Conservation (phyloP, 2,113 vertebrate genomes). For the Vulpes vulpes region DNA sequence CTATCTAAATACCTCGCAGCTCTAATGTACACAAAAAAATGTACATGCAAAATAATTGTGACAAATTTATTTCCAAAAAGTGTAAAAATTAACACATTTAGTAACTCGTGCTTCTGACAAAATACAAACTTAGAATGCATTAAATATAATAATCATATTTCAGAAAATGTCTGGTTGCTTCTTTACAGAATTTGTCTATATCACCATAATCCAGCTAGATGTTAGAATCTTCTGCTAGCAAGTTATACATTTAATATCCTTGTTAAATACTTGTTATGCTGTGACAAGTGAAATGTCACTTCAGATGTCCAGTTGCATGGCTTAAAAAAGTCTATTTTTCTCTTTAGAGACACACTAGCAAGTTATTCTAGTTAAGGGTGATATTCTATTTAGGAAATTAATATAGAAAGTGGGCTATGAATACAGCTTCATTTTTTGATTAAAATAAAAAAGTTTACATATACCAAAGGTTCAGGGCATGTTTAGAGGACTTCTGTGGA, state of each 20-base stretch:
- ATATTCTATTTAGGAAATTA: background rate
- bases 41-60: background rate
- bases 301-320: background rate
- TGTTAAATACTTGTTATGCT: background rate
- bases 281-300: background rate
- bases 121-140: background rate
- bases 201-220: background rate
- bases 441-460: conserved; percentile 10
- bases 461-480: background rate
- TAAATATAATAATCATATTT: background rate
- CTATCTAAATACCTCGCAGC: background rate
- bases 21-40: background rate
- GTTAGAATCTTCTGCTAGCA: background rate
- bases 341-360: background rate
- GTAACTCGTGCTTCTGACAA: background rate
- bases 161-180: background rate
- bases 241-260: background rate
- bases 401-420: background rate
- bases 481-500: background rate
- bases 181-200: background rate
- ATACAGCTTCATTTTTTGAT: background rate
- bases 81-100: conserved; percentile 21
- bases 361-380: background rate
- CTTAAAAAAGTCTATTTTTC: background rate
- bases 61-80: background rate